A percentile compares a stretch with the other conserved stretches of the same genome.
Evolutionary conservation across 2,888 invertebrate species (phyloP).

Genomic region (Strigamia maritima): DNA sequence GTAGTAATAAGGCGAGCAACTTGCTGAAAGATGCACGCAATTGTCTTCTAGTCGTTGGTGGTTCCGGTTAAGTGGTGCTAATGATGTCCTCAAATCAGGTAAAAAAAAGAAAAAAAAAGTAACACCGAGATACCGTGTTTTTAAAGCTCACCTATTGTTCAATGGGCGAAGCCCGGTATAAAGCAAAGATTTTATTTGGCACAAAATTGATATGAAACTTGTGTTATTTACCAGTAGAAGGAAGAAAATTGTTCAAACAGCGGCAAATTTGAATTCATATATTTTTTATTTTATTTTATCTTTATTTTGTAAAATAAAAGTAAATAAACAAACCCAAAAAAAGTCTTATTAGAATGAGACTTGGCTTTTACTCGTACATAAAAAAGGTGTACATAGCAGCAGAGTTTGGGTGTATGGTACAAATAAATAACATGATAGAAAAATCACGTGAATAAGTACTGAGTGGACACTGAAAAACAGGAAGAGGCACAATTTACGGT

Average conservation of each 20-base stretch:
- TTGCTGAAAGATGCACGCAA: neutral
- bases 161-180: neutral
- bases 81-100: neutral
- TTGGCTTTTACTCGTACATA: conserved; percentile 1
- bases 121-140: neutral
- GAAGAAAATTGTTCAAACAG: neutral
- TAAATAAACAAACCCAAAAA: neutral
- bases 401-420: neutral
- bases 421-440: conserved; percentile 4
- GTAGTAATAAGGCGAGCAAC: too few species aligned
- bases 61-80: neutral
- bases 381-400: neutral
- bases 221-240: neutral
- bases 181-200: neutral
- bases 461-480: neutral
- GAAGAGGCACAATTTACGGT: neutral
- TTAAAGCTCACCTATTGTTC: neutral
- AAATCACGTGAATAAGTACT: neutral
- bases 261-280: neutral
- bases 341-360: neutral
- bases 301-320: too few species aligned
- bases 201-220: neutral
- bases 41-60: neutral
- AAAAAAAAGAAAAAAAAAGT: too few species aligned
- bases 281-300: too few species aligned